These are phyloP conservation scores for Aradophagus sp. DNA, from an alignment of 1,140 invertebrate genomes.

Conservation along the genomic window DNA sequence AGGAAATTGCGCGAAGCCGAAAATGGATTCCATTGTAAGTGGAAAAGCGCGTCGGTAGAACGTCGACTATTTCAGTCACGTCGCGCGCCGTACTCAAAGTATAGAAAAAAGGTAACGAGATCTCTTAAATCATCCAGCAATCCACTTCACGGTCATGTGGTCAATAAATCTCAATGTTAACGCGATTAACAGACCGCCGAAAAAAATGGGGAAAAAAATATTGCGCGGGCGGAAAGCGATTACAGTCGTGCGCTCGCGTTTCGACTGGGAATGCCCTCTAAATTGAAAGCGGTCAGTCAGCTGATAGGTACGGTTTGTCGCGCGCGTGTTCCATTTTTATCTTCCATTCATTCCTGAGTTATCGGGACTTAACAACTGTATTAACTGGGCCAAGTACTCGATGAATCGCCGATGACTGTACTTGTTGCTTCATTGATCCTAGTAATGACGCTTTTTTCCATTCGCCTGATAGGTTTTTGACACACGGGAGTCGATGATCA, in stretches of 20 bases:
- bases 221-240: no score
- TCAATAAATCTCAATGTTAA: slow-evolving; percentile 34
- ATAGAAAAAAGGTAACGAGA: background rate
- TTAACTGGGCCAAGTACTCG: slow-evolving; percentile 73
- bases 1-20: slow-evolving; percentile 21
- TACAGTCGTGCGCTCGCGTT: no score
- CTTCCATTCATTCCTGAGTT: no score
- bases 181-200: slow-evolving; percentile 1
- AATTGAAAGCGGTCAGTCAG: slow-evolving; percentile 46
- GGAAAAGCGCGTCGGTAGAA: background rate
- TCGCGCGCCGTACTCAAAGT: slow-evolving; percentile 3
- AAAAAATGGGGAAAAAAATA: slow-evolving; percentile 13
- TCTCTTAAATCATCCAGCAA: slow-evolving; percentile 26
- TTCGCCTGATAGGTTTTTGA: slow-evolving; percentile 30
- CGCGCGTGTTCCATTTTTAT: slow-evolving; percentile 13
- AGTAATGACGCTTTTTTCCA: slow-evolving; percentile 17
- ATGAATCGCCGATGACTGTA: slow-evolving; percentile 66
- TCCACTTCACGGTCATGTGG: slow-evolving; percentile 9
- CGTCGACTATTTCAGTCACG: slow-evolving; percentile 18
- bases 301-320: slow-evolving; percentile 23
- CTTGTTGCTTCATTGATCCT: slow-evolving; percentile 23
- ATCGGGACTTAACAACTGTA: no score
- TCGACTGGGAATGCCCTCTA: slow-evolving; percentile 27
- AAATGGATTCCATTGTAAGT: slow-evolving; percentile 7
- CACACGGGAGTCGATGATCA: no score